Percentiles rank a stretch among this genome's conserved stretches.
phyloP scores from a whole-genome alignment of 2,888 invertebrate genomes.

The Dasysyrphus tricinctus region DNA sequence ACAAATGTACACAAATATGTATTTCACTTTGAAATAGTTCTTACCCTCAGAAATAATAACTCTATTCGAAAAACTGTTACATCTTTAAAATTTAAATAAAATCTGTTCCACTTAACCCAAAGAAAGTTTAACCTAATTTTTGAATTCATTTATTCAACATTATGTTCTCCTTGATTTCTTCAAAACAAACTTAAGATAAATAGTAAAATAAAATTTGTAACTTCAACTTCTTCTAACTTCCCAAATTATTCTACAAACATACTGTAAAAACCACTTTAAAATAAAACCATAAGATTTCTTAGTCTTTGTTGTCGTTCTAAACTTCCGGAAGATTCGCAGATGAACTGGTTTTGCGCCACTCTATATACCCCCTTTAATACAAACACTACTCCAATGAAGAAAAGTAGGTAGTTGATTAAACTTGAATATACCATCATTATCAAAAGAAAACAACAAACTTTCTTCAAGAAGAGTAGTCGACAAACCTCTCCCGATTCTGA shows the following conservation, averaged over 20 bases:
- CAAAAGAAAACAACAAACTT: constrained; percentile 23
- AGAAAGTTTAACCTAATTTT: not conserved
- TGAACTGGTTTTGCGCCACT: not conserved
- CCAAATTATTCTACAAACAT: not conserved
- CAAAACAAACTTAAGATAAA: not conserved
- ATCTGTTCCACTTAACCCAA: too few species aligned
- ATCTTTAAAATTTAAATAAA: too few species aligned
- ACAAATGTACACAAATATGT: too few species aligned
- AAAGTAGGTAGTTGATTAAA: constrained; percentile 25
- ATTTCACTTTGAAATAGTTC: too few species aligned
- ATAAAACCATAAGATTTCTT: not conserved
- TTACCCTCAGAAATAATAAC: too few species aligned
- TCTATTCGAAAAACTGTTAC: too few species aligned
- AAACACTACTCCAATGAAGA: not conserved
- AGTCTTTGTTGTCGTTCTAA: not conserved
- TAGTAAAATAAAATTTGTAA: constrained; percentile 1
- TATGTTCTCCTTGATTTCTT: not conserved
- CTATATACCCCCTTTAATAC: not conserved
- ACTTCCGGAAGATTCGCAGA: not conserved
- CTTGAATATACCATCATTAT: constrained; percentile 24
- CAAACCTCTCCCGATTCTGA: not conserved
- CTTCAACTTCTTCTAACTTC: constrained; percentile 6
- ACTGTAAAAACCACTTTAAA: not conserved
- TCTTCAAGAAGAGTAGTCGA: not conserved
- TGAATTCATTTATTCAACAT: not conserved